Conservation (phyloP, 2,797 vertebrate genomes). For the Pagetopsis macropterus region DNA sequence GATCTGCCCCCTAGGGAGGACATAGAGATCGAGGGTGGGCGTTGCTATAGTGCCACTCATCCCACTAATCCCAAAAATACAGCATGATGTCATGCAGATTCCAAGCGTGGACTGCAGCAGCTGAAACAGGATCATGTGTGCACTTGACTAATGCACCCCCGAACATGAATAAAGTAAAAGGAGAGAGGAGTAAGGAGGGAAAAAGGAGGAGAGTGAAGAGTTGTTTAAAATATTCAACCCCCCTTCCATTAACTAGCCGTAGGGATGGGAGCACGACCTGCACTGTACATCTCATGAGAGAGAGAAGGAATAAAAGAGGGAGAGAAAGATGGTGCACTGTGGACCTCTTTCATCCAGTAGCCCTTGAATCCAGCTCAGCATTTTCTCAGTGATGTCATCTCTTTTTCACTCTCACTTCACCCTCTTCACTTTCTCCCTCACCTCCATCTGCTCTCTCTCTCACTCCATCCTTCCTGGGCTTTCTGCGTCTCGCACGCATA, state of each 20-base stretch:
- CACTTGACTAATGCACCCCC: conserved; percentile 79
- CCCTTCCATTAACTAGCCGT: conserved; percentile 80
- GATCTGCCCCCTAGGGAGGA: conserved; percentile 43
- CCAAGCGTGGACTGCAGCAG: conserved; percentile 77
- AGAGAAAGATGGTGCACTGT: conserved; percentile 58
- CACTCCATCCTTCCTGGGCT: conserved; percentile 55
- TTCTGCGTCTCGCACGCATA: conserved; percentile 60
- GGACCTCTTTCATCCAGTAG: conserved; percentile 71
- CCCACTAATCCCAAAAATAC: conserved; percentile 74
- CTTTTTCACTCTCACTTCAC: conserved; percentile 52
- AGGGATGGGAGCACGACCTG: conserved; percentile 72
- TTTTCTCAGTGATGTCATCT: conserved; percentile 81
- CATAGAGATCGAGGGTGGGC: conserved; percentile 45
- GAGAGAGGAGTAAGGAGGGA: conserved; percentile 47
- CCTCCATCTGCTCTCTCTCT: conserved; percentile 68
- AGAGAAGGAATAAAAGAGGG: conserved; percentile 11
- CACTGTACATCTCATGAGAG: conserved; percentile 75
- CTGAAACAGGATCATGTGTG: conserved; percentile 80
- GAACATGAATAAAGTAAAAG: conserved; percentile 35
- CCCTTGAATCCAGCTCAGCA: conserved; percentile 81
- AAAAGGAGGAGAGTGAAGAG: conserved; percentile 67
- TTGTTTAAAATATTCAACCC: conserved; percentile 85
- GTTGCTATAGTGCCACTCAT: conserved; percentile 59
- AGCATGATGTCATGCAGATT: conserved; percentile 79
- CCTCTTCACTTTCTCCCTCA: conserved; percentile 60